Evolutionary conservation across 2,888 invertebrate species (phyloP).

Genomic region (Esperia sulphurella): DNA sequence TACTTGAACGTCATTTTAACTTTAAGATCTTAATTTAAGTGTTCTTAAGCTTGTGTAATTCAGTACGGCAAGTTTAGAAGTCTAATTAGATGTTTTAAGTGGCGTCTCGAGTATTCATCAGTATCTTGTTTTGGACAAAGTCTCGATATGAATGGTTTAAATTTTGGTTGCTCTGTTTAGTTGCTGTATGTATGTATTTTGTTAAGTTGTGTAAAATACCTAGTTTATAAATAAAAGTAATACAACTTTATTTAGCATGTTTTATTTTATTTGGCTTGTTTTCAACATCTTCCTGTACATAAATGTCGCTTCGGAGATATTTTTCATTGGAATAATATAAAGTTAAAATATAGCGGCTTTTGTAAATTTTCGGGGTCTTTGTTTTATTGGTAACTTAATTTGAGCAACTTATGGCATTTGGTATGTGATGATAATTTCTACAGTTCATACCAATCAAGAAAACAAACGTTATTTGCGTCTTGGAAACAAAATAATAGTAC

Average conservation of each 20-base stretch:
- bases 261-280: conserved; percentile 53
- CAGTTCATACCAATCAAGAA: too few species aligned
- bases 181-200: conserved; percentile 77
- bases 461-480: too few species aligned
- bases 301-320: conserved; percentile 30
- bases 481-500: too few species aligned
- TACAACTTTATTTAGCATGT: conserved; percentile 65
- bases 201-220: conserved; percentile 79
- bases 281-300: conserved; percentile 29
- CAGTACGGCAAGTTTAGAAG: neutral
- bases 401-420: neutral
- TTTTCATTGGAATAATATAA: conserved; percentile 21
- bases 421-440: too few species aligned
- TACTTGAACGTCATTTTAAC: too few species aligned
- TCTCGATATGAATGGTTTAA: conserved; percentile 50
- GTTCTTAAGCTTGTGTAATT: neutral
- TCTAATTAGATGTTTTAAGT: neutral
- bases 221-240: conserved; percentile 75
- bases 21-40: too few species aligned
- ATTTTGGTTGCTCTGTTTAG: conserved; percentile 73
- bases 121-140: conserved; percentile 1
- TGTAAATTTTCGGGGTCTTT: conserved; percentile 38
- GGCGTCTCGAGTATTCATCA: neutral
- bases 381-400: conserved; percentile 4
- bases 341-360: conserved; percentile 41